Base-by-base conservation (phyloP, 2,888 invertebrate species). In the Lamellibrachia columna region DNA sequence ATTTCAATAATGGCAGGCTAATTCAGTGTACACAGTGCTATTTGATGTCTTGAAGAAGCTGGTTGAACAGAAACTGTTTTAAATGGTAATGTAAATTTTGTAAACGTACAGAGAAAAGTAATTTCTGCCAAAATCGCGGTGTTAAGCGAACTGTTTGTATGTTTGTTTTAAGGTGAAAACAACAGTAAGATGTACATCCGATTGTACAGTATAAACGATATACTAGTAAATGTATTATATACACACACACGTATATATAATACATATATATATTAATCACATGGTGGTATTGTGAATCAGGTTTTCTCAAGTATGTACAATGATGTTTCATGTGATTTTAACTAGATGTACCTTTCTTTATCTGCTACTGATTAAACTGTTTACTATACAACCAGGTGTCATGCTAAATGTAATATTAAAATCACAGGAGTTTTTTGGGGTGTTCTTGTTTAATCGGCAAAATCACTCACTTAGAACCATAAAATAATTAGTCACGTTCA, bases 331-430 rank as follows among this genome's bases (percentile, higher is more conserved):
- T 75, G 75, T 75, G 75, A 75, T 75, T 75, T 75, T 75, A 75
- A 75, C 75, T 75, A n/a, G 75, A 75, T 75, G 22, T 75, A 75
- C 75, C 75, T 75, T 75, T 75, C 75, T 75, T 75, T 22, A n/a
- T 75, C 40, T 40, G 40, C 40, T 40, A 40, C 40, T 40, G 40
- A 40, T 40, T 40, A 40, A 40, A 55, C 55, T 9, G 55, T 55
- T 55, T 6, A 3, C 40, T 40, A 40, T 40, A 40, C 40, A 40
- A 40, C 40, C 40, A 40, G 40, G 40, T 40, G 40, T 40, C 40
- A 40, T 40, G 40, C 40, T 40, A 40, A 40, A 40, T 40, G 40
- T 40, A 40, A 40, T 40, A 40, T 40, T 40, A 40, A 40, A 40
- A 40, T 40, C 0, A 40, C 40, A 40, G 40, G 40, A 40, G 40